A percentile compares a stretch with the other conserved stretches of the same genome.
Conservation (phyloP, 2,113 vertebrate species). For the Desmodus rotundus region DNA sequence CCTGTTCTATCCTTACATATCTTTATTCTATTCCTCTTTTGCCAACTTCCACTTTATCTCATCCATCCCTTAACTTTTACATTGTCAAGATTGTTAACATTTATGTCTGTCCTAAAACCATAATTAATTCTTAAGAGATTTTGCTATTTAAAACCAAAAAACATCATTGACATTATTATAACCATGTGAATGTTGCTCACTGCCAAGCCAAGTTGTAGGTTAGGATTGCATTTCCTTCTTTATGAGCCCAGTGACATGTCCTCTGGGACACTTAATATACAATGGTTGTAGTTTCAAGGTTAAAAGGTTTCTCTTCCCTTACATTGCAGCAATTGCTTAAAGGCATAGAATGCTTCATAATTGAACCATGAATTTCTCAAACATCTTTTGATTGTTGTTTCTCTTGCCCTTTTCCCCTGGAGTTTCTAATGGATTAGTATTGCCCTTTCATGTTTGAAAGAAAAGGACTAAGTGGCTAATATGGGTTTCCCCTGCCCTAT, state of each 20-base stretch:
- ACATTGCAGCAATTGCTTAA: background rate
- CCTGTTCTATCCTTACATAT: background rate
- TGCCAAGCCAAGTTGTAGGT: background rate
- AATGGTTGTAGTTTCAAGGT: background rate
- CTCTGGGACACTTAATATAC: background rate
- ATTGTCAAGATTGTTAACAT: conserved; percentile 11
- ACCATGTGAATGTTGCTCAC: background rate
- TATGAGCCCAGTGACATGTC: background rate
- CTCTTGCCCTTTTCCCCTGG: background rate
- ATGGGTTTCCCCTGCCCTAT: background rate
- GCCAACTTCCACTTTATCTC: background rate
- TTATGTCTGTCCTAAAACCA: background rate
- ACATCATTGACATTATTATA: background rate
- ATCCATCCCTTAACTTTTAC: background rate
- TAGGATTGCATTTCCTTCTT: background rate
- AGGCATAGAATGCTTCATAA: conserved; percentile 19
- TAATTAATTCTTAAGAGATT: background rate
- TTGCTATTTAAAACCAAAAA: conserved; percentile 8
- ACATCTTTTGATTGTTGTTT: conserved; percentile 17
- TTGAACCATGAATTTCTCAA: background rate
- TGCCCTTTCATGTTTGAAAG: conserved; percentile 8
- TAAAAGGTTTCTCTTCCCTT: conserved; percentile 18
- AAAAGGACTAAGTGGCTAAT: background rate
- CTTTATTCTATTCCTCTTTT: background rate
- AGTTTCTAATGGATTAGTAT: background rate